Evolutionary conservation across 2,888 invertebrate genomes (phyloP).

Genomic region (Drosophila glabriapex): DNA sequence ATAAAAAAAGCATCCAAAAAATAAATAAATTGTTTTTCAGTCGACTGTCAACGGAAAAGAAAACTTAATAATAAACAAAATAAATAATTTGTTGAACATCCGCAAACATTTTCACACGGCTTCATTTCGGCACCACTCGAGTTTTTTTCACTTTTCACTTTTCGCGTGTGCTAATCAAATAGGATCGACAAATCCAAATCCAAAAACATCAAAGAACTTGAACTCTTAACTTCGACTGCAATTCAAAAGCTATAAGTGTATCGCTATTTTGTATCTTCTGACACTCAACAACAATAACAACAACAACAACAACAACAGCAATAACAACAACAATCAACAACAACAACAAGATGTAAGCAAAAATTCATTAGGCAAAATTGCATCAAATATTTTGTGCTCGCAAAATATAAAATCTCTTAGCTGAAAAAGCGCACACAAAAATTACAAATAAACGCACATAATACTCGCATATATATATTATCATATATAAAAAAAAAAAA

Average conservation of each 20-base stretch:
- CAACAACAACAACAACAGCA: slow-evolving; percentile 23
- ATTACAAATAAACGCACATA: slow-evolving; percentile 38
- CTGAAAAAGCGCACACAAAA: slow-evolving; percentile 24
- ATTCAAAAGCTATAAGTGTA: slow-evolving; percentile 43
- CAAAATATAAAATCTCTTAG: slow-evolving; percentile 27
- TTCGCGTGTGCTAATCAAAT: slow-evolving; percentile 36
- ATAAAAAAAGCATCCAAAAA: neutral
- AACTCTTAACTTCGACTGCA: slow-evolving; percentile 27
- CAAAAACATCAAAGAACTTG: slow-evolving; percentile 10
- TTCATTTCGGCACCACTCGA: slow-evolving; percentile 34
- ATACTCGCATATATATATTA: slow-evolving; percentile 18
- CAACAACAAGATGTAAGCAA: slow-evolving; percentile 63
- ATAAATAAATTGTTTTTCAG: neutral
- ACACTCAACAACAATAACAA: slow-evolving; percentile 35
- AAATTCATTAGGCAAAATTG: slow-evolving; percentile 37
- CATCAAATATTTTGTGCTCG: slow-evolving; percentile 61
- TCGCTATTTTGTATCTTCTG: slow-evolving; percentile 48
- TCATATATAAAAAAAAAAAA: neutral
- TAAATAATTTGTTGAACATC: slow-evolving; percentile 20
- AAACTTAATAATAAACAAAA: slow-evolving; percentile 6
- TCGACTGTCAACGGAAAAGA: slow-evolving; percentile 5
- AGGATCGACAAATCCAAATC: slow-evolving; percentile 27
- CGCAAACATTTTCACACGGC: slow-evolving; percentile 40
- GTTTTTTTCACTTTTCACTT: slow-evolving; percentile 34
- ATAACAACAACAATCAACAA: slow-evolving; percentile 11